These are phyloP conservation scores for Thereuonema tuberculata DNA, from an alignment of 1,140 invertebrate species.

Conservation along the genomic window DNA sequence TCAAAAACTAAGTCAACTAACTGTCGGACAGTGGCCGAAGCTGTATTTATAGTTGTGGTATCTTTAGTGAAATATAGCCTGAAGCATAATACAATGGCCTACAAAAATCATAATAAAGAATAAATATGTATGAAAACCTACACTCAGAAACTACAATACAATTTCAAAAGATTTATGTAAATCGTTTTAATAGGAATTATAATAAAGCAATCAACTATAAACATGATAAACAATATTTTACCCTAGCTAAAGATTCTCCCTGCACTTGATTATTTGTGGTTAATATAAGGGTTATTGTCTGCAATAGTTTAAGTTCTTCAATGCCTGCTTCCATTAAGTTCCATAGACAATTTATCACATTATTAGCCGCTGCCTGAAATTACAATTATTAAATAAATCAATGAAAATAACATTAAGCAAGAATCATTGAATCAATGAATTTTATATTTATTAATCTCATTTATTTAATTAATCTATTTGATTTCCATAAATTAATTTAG, in stretches of 20 bases:
- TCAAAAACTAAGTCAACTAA: slow-evolving; percentile 95
- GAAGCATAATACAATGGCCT: slow-evolving; percentile 92
- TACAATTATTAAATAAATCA: too few relatives aligned
- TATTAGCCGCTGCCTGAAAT: slow-evolving; percentile 39
- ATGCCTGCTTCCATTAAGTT: slow-evolving; percentile 79
- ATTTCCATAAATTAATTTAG: too few relatives aligned
- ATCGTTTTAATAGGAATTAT: too few relatives aligned
- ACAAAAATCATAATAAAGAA: slow-evolving; percentile 25
- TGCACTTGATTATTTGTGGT: slow-evolving; percentile 88
- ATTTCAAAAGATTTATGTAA: too few relatives aligned
- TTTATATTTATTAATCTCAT: too few relatives aligned
- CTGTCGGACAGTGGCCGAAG: slow-evolving; percentile 90
- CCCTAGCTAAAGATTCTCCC: slow-evolving; percentile 81
- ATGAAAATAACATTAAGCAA: too few relatives aligned
- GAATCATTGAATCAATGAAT: too few relatives aligned
- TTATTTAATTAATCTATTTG: too few relatives aligned
- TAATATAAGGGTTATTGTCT: slow-evolving; percentile 84
- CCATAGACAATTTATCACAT: slow-evolving; percentile 87
- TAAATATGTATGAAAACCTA: too few relatives aligned
- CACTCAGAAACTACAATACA: too few relatives aligned
- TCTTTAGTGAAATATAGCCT: slow-evolving; percentile 88
- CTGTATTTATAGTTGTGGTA: slow-evolving; percentile 86
- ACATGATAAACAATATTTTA: too few relatives aligned
- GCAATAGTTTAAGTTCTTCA: slow-evolving; percentile 91
- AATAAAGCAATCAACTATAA: too few relatives aligned